Evolutionary conservation across 2,113 vertebrate genomes (phyloP).

Genomic region (Serilophus lunatus): DNA sequence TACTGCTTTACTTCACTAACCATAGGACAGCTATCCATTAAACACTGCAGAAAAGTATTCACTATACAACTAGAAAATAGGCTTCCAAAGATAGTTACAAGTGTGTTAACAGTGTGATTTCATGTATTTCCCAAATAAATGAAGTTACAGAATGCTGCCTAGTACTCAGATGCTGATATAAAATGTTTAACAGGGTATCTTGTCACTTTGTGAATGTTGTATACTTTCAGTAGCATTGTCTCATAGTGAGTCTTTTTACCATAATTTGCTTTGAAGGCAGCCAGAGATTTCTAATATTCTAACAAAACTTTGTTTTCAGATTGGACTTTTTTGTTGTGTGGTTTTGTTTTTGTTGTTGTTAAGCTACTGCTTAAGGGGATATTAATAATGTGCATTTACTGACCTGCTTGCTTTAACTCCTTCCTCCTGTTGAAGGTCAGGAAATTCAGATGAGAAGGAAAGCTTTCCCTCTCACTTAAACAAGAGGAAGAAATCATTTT

Average conservation of each 20-base stretch:
- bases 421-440: background rate
- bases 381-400: constrained; percentile 13
- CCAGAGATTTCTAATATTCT: constrained; percentile 29
- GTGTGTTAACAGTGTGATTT: constrained; percentile 64
- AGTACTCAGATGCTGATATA: constrained; percentile 51
- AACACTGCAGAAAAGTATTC: constrained; percentile 70
- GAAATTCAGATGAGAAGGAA: background rate
- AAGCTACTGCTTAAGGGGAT: constrained; percentile 44
- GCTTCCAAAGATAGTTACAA: constrained; percentile 70
- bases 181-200: constrained; percentile 47
- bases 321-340: background rate
- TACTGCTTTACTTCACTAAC: constrained; percentile 77
- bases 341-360: background rate
- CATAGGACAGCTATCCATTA: constrained; percentile 65
- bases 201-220: constrained; percentile 22
- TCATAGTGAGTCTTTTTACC: constrained; percentile 6
- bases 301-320: constrained; percentile 17
- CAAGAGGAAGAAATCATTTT: background rate
- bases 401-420: constrained; percentile 53
- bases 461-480: background rate
- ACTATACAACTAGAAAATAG: constrained; percentile 66
- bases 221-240: constrained; percentile 2
- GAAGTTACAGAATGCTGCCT: constrained; percentile 56
- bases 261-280: constrained; percentile 42
- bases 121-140: constrained; percentile 56